Evolutionary conservation across 2,888 invertebrate species (phyloP).

Genomic region (Seira musarum): DNA sequence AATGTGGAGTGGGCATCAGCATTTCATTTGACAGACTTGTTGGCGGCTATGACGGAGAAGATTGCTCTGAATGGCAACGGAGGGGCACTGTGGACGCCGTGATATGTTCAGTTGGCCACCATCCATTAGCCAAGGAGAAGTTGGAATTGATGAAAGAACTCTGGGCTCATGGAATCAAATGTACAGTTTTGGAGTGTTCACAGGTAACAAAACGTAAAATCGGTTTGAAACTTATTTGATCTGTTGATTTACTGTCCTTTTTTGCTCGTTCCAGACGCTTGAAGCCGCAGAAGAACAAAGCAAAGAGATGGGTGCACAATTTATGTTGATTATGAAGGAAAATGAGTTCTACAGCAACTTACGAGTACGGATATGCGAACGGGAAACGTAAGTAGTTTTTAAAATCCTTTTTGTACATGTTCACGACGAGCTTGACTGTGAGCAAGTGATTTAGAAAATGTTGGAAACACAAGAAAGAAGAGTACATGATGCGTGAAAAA

Average conservation of each 20-base stretch:
- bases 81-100: slow-evolving; percentile 78
- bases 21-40: slow-evolving; percentile 84
- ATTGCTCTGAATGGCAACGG: slow-evolving; percentile 73
- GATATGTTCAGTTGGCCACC: slow-evolving; percentile 79
- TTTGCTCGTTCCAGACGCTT: slow-evolving; percentile 74
- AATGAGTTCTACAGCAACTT: slow-evolving; percentile 76
- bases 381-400: slow-evolving; percentile 76
- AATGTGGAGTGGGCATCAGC: slow-evolving; percentile 86
- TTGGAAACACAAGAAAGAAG: not conserved
- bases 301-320: slow-evolving; percentile 77
- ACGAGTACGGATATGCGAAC: slow-evolving; percentile 78
- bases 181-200: slow-evolving; percentile 77
- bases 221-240: slow-evolving; percentile 1
- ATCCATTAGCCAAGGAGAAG: slow-evolving; percentile 74
- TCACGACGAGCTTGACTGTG: too few relatives aligned
- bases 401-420: too few relatives aligned
- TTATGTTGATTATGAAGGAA: slow-evolving; percentile 79
- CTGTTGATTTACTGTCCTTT: not conserved
- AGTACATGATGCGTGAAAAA: not conserved
- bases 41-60: slow-evolving; percentile 63
- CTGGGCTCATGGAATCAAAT: slow-evolving; percentile 82
- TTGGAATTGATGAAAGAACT: slow-evolving; percentile 77
- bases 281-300: slow-evolving; percentile 81
- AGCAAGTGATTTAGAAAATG: too few relatives aligned
- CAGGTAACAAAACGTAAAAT: slow-evolving; percentile 70